Percentiles rank a stretch among this genome's conserved stretches.
Conservation (phyloP, 2,113 vertebrate species). For the Laticauda colubrina region DNA sequence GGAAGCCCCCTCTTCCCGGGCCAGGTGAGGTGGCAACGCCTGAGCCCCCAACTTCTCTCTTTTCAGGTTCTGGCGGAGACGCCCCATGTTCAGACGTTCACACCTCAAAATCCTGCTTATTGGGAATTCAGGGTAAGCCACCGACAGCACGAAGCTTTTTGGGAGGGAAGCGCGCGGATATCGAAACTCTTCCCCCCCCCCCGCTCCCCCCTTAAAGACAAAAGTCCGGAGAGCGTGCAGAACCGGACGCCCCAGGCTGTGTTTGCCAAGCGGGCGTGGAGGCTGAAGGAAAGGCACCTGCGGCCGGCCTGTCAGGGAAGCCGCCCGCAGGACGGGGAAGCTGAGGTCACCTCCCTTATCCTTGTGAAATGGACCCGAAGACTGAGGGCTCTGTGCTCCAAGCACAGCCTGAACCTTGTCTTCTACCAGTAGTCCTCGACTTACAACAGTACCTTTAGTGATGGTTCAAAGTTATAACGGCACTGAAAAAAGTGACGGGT, state of each 20-base stretch:
- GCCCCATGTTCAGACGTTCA: slow-evolving; percentile 29
- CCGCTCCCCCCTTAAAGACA: too few species aligned
- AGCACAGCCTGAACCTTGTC: neutral
- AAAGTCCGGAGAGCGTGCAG: neutral
- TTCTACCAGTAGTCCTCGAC: neutral
- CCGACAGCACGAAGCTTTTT: neutral
- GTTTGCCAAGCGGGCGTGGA: neutral
- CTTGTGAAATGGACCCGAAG: neutral
- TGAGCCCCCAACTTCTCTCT: neutral
- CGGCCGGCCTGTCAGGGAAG: neutral
- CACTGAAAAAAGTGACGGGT: too few species aligned
- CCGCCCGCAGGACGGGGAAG: neutral
- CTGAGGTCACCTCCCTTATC: neutral
- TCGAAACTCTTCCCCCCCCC: accelerated
- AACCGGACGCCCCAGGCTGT: neutral
- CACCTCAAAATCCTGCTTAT: slow-evolving; percentile 26
- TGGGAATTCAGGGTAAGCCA: slow-evolving; percentile 24
- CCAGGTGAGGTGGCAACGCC: neutral
- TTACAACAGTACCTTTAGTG: too few species aligned
- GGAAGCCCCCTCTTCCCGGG: neutral
- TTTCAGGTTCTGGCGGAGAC: slow-evolving; percentile 23
- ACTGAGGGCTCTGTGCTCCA: neutral
- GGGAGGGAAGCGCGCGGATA: neutral
- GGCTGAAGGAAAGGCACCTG: neutral
- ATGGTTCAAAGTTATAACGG: too few species aligned